phyloP scores from a whole-genome alignment of 2,888 invertebrate genomes.

The Pachycephus smyrnensis region DNA sequence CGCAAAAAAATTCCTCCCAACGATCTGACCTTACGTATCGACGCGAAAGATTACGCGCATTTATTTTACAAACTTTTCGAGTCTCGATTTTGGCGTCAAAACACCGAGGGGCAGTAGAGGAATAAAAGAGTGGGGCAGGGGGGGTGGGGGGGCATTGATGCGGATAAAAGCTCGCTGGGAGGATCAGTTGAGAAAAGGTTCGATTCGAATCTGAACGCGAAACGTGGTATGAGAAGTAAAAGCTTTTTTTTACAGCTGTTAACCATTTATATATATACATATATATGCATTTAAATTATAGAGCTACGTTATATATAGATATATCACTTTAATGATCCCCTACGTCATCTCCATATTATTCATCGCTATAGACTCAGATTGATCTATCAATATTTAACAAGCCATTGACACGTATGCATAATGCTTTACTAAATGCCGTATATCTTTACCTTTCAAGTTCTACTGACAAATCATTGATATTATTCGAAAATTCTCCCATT shows the following conservation, averaged over 20 bases:
- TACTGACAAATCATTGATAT: background rate
- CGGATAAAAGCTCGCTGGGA: background rate
- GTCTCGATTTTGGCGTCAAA: background rate
- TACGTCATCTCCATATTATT: background rate
- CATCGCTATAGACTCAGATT: background rate
- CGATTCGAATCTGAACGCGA: background rate
- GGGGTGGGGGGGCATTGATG: too few relatives aligned
- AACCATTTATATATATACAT: background rate
- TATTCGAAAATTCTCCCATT: background rate
- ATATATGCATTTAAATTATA: background rate
- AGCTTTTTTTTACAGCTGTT: background rate
- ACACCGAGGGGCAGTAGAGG: background rate
- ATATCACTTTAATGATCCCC: background rate
- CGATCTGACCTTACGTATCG: background rate
- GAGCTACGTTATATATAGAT: too few relatives aligned
- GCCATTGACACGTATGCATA: background rate
- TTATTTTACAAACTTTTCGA: background rate
- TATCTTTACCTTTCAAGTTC: background rate
- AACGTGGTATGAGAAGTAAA: background rate
- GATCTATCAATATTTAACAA: background rate
- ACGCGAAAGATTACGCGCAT: too few relatives aligned
- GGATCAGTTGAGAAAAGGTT: background rate
- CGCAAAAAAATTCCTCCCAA: background rate
- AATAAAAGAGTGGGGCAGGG: background rate
- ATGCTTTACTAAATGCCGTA: background rate